A percentile compares a stretch with the other conserved stretches of the same genome.
Evolutionary conservation across 2,888 invertebrate species (phyloP).

Genomic region (Parascotia fuliginaria): DNA sequence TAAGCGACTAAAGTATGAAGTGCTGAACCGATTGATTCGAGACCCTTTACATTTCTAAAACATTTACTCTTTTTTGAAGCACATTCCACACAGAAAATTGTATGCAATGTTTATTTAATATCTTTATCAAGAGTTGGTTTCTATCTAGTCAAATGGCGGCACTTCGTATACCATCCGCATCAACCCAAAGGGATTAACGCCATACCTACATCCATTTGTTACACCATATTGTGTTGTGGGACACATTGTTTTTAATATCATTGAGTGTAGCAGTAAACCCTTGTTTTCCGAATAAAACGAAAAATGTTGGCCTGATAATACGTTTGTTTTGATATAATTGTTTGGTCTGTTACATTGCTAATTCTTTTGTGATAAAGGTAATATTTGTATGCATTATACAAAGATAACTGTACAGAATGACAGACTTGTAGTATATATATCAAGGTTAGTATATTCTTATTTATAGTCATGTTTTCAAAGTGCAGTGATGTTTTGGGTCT

Average conservation of each 20-base stretch:
- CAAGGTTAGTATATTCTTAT: no score
- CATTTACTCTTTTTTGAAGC: no score
- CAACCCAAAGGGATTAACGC: neutral
- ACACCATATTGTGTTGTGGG: neutral
- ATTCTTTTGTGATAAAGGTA: neutral
- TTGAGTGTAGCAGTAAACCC: neutral
- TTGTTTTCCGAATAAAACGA: neutral
- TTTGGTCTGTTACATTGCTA: neutral
- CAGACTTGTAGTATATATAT: no score
- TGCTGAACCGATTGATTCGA: no score
- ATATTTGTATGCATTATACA: neutral
- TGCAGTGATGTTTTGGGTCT: no score
- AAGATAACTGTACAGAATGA: no score
- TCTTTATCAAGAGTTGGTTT: neutral
- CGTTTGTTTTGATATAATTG: neutral
- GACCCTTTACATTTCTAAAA: no score
- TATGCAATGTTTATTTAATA: neutral
- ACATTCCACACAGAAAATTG: no score
- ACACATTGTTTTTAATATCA: conserved; percentile 9
- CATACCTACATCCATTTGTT: neutral
- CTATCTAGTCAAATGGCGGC: neutral
- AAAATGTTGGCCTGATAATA: neutral
- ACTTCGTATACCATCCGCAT: neutral
- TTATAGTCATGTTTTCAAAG: no score
- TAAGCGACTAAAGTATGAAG: no score